Conservation (phyloP, 64 coral and sea anemone species). For the Stylophora pistillata region DNA sequence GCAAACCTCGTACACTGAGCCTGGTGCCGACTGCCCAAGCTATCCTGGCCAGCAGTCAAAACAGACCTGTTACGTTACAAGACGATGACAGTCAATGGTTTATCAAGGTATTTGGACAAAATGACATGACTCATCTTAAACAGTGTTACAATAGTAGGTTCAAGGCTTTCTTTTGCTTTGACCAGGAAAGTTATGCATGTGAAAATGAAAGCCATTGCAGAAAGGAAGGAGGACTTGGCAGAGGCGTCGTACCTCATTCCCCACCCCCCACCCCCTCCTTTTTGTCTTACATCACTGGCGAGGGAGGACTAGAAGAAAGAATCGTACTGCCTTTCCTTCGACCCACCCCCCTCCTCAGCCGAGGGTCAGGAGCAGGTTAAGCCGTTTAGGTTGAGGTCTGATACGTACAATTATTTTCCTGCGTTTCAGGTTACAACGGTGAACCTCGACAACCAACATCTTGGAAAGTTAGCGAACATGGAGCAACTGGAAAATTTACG, state of each 20-base stretch:
- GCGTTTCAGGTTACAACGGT: slow-evolving; percentile 80
- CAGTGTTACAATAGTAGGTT: neutral
- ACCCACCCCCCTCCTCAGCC: too few relatives aligned
- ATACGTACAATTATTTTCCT: neutral
- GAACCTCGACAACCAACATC: slow-evolving; percentile 81
- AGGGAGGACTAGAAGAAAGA: too few relatives aligned
- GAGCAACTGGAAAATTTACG: slow-evolving; percentile 86
- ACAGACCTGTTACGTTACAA: slow-evolving; percentile 69
- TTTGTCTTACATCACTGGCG: too few relatives aligned
- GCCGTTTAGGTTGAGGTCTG: too few relatives aligned
- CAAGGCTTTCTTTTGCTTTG: too few relatives aligned
- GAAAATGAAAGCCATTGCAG: too few relatives aligned
- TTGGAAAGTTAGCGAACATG: slow-evolving; percentile 92
- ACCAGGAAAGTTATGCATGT: too few relatives aligned
- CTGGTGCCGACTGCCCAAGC: slow-evolving; percentile 77
- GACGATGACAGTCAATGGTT: slow-evolving; percentile 96
- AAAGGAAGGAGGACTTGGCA: too few relatives aligned
- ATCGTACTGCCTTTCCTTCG: too few relatives aligned
- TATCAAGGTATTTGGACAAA: slow-evolving; percentile 54
- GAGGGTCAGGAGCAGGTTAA: too few relatives aligned
- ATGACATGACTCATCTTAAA: neutral
- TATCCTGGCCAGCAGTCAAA: slow-evolving; percentile 63
- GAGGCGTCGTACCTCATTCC: too few relatives aligned
- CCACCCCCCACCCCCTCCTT: too few relatives aligned
- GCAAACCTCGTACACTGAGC: slow-evolving; percentile 75